Conservation (phyloP, 2,113 vertebrate species). For the Probosciger aterrimus region DNA sequence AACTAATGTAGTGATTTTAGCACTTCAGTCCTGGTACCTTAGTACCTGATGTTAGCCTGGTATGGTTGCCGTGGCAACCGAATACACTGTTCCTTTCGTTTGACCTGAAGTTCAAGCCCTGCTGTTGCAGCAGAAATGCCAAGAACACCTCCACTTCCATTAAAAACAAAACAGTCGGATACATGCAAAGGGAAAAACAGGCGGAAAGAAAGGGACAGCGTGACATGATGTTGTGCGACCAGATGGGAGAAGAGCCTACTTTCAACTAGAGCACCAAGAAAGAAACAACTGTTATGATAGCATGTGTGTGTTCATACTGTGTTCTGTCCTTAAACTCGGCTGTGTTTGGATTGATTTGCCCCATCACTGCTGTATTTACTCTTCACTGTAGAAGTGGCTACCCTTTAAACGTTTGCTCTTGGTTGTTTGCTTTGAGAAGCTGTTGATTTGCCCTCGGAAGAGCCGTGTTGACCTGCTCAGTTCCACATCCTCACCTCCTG, state of each 20-base stretch:
- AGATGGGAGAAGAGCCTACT: not conserved
- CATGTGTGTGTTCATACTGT: not conserved
- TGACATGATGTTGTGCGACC: not conserved
- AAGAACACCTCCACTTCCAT: constrained; percentile 75
- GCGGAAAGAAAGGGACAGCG: not conserved
- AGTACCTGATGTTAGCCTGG: constrained; percentile 77
- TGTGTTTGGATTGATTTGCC: constrained; percentile 36
- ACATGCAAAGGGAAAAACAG: constrained; percentile 49
- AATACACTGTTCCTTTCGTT: constrained; percentile 78
- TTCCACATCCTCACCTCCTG: not conserved
- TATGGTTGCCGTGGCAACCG: constrained; percentile 77
- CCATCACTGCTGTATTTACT: not conserved
- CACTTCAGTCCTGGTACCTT: constrained; percentile 71
- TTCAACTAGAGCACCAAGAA: constrained; percentile 26
- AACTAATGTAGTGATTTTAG: constrained; percentile 79
- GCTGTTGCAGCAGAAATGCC: constrained; percentile 79
- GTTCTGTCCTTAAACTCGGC: not conserved
- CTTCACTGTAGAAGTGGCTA: not conserved
- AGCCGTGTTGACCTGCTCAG: not conserved
- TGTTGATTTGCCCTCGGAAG: not conserved
- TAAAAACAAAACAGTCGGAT: constrained; percentile 67
- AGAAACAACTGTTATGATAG: not conserved
- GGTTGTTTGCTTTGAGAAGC: not conserved
- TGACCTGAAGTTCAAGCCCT: constrained; percentile 82
- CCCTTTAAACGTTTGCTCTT: constrained; percentile 1